phyloP scores from a whole-genome alignment of 2,888 invertebrate species.

The Meliscaeva auricollis region DNA sequence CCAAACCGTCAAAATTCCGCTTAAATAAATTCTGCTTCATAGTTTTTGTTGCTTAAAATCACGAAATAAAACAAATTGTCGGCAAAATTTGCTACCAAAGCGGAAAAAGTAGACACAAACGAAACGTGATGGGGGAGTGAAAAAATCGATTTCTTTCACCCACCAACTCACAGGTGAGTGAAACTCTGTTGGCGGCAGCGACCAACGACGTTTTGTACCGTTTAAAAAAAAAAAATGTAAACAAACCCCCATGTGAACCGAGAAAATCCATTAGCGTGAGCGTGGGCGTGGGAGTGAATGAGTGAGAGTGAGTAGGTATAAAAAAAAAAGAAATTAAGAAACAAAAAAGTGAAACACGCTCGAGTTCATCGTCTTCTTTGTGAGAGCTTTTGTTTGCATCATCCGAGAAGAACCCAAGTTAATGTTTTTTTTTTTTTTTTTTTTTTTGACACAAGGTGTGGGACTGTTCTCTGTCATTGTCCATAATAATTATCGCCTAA shows the following conservation, averaged over 20 bases:
- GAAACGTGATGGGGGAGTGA: slow-evolving; percentile 32
- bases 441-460: background rate
- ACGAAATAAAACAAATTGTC: slow-evolving; percentile 37
- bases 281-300: slow-evolving; percentile 37
- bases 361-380: slow-evolving; percentile 68
- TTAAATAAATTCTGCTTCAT: slow-evolving; percentile 40
- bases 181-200: slow-evolving; percentile 12
- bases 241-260: slow-evolving; percentile 55
- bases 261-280: slow-evolving; percentile 37
- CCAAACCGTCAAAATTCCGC: slow-evolving; percentile 48
- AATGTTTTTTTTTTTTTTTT: slow-evolving; percentile 36
- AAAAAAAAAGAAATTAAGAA: background rate
- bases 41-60: background rate
- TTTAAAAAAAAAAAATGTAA: slow-evolving; percentile 56
- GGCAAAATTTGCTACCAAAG: slow-evolving; percentile 51
- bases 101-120: slow-evolving; percentile 41
- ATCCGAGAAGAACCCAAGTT: slow-evolving; percentile 25
- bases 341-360: slow-evolving; percentile 30
- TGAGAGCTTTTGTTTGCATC: slow-evolving; percentile 34
- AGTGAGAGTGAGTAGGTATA: slow-evolving; percentile 33
- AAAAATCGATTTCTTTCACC: slow-evolving; percentile 70
- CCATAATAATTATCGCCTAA: slow-evolving; percentile 56
- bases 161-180: slow-evolving; percentile 40
- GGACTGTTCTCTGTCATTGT: slow-evolving; percentile 21
- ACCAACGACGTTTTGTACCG: slow-evolving; percentile 42